Evolutionary conservation across 2,113 vertebrate species (phyloP).

Genomic region (Pleuronectes platessa): DNA sequence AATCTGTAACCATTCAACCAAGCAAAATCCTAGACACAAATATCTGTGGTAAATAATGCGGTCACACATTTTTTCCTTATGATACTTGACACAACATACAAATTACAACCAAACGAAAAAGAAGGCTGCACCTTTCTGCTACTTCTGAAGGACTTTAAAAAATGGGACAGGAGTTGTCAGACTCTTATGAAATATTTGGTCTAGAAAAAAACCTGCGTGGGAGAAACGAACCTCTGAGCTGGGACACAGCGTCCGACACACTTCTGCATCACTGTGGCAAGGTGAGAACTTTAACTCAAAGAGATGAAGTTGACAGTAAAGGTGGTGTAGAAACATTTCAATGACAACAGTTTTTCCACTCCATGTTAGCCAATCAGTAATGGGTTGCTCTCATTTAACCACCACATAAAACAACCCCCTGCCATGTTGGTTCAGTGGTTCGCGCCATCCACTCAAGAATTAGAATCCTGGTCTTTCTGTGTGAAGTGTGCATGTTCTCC

Average conservation of each 20-base stretch:
- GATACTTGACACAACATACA: neutral
- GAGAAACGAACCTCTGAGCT: neutral
- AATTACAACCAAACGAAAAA: neutral
- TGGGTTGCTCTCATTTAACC: no score
- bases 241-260: constrained; percentile 4
- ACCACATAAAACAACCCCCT: no score
- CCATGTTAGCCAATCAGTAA: neutral
- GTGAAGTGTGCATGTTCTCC: no score
- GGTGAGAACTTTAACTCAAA: neutral
- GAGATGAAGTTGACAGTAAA: no score
- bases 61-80: neutral
- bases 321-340: no score
- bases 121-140: neutral
- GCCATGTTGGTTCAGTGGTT: no score
- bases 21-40: no score
- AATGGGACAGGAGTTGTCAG: constrained; percentile 7
- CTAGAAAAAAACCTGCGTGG: neutral
- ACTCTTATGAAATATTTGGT: constrained; percentile 6
- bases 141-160: neutral
- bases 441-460: no score
- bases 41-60: no score
- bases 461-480: no score
- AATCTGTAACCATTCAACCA: no score
- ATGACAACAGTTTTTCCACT: no score
- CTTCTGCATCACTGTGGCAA: neutral